phyloP scores from a whole-genome alignment of 2,888 invertebrate species.

The Campaea margaritaria region DNA sequence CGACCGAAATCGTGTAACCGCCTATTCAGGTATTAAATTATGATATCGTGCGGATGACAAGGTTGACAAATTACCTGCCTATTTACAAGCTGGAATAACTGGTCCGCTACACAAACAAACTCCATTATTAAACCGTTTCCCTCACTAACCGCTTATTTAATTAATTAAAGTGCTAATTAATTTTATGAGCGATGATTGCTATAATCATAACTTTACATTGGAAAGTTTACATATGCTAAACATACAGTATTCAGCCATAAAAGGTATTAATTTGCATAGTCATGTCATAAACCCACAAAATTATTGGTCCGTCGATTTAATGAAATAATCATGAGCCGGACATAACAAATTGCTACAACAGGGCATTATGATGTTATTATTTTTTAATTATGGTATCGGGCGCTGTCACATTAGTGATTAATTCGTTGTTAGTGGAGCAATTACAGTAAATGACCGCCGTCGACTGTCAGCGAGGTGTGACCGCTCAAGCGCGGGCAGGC shows the following conservation, averaged over 20 bases:
- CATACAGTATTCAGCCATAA: conserved; percentile 25
- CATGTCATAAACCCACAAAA: conserved; percentile 43
- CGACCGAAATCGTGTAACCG: conserved; percentile 18
- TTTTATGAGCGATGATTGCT: conserved; percentile 29
- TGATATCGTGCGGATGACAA: conserved; percentile 29
- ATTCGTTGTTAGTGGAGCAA: conserved; percentile 73
- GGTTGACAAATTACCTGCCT: conserved; percentile 30
- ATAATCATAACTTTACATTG: conserved; percentile 32
- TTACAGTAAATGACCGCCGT: conserved; percentile 72
- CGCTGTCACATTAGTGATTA: conserved; percentile 78
- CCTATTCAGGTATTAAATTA: conserved; percentile 25
- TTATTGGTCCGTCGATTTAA: conserved; percentile 49
- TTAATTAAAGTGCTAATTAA: conserved; percentile 37
- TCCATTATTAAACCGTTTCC: conserved; percentile 25
- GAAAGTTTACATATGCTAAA: conserved; percentile 32
- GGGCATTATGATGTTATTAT: conserved; percentile 61
- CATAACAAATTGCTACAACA: conserved; percentile 56
- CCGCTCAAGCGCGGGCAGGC: conserved; percentile 48
- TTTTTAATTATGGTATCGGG: conserved; percentile 59
- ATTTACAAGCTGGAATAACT: conserved; percentile 23
- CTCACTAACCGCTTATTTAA: conserved; percentile 28
- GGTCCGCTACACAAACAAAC: conserved; percentile 25
- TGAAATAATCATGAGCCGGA: conserved; percentile 54
- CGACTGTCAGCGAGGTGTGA: conserved; percentile 65
- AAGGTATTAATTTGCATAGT: conserved; percentile 41